Base-by-base conservation (phyloP, 2,888 invertebrate species). In the Nomada lathburiana region DNA sequence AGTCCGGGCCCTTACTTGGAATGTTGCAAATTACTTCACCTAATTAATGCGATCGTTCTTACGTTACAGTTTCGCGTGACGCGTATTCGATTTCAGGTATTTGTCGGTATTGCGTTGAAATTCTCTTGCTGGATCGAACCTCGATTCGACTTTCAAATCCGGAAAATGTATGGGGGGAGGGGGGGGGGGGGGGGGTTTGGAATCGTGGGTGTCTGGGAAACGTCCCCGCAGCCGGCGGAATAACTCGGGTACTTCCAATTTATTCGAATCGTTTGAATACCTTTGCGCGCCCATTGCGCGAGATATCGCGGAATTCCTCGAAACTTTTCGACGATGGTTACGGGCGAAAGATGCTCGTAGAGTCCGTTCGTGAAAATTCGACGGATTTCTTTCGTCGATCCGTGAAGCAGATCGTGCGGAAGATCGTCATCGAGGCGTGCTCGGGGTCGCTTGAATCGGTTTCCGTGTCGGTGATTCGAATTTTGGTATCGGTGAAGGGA, bases 1-100 rank as follows among this genome's bases (percentile, higher is more conserved):
- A 92, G 92, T 91, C 90, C 88, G 87, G 90, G 90, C 50, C 89
- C 16, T 90, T 86, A 90, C 81, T 36, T 92, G 90, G 92, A 92
- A 91, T 93, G 93, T 91, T 89, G 87, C 88, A 88, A 71, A 36
- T 88, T 83, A 86, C 77, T 79, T 87, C 80, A 85, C 72, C 79
- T 88, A 88, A 88, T 88, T 88, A 86, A 88, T 85, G 83, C 88
- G 87, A 81, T 82, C 80, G 76, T 76, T 69, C 76, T 76, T 73
- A 80, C 64, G 76, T 78, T 83, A 83, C 50, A 85, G 64, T 75
- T 68, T 79, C 60, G 83, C 74, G 76, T 60, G 80, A 75, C 80
- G 69, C 67, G 44, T 23, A n/a, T 59, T 9, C 57, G 47, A 23
- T 55, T n/a, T 3, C 55, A 62, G 3, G 44, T 29, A 50, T 55